Base-by-base conservation (phyloP, 2,113 vertebrate species). In the Ailuropoda melanoleuca region DNA sequence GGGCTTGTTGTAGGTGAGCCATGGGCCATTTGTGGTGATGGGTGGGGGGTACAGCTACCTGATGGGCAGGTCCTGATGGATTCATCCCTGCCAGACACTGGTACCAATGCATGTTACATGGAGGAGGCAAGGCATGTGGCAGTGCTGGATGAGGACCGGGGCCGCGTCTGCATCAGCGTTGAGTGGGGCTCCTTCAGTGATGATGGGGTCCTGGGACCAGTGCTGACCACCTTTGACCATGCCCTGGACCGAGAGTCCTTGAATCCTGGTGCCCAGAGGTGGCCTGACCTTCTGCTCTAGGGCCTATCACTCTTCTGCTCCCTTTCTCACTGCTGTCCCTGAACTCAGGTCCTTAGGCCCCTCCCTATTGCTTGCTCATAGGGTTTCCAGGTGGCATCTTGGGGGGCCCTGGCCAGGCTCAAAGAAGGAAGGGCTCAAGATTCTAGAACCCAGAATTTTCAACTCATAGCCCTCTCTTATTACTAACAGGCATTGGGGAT, bases 1-100 rank as follows among this genome's bases (percentile, higher is more conserved):
- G 99, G 98, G 77, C 92, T 99, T 34, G 88, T 99, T 0, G 95
- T 99, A 10, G 99, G 99, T 99, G 97, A 99, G 99, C n/a, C 0
- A 1, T 0, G n/a, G 62, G 29, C 31, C 6, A 0, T 62, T 24
- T 60, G 64, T 53, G 72, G 53, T 5, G 18, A 74, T 39, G 43
- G 86, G 48, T 2, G 86, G 24, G 1, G 62, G 15, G 21, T 8
- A 6, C 2, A 1, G 72, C 21, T 75, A 21, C 64, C 46, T 19
- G 14, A n/a, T 1, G 2, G 34, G 18, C 75, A 78, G 64, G 55
- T 6, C 68, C 88, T 96, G 43, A 98, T 5, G 14, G 90, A 6
- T 9, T 86, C 14, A 0, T 77, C 60, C 46, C 68, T 74, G 80
- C 70, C 72, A 99, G 99, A 97, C 80, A 83, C 70, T 0, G 98